Percentiles rank a stretch among this genome's conserved stretches.
phyloP scores from a whole-genome alignment of 2,113 vertebrate genomes.

The Lepus americanus region DNA sequence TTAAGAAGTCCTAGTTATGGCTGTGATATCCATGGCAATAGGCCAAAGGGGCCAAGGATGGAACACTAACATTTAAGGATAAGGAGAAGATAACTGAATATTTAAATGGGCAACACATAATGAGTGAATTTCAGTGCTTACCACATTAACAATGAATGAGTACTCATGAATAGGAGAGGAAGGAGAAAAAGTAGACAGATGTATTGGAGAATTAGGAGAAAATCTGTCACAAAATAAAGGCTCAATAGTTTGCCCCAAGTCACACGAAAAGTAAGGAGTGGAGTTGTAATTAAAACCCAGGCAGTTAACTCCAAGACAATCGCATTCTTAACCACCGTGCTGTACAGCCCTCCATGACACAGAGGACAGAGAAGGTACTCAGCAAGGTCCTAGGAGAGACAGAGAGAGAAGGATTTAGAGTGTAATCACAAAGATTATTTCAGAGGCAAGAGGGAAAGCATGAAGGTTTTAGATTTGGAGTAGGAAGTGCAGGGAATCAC shows the following conservation, averaged over 20 bases:
- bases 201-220: background rate
- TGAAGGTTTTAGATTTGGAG: background rate
- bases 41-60: background rate
- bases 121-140: conserved; percentile 2
- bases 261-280: background rate
- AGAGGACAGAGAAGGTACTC: background rate
- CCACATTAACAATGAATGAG: background rate
- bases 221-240: conserved; percentile 23
- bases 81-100: background rate
- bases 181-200: background rate
- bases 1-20: background rate
- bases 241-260: background rate
- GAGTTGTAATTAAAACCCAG: background rate
- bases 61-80: background rate
- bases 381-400: background rate
- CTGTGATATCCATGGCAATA: background rate
- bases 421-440: background rate
- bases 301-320: background rate
- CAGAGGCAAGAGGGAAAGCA: background rate
- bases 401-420: background rate
- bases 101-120: background rate
- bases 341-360: background rate
- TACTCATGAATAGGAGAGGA: background rate
- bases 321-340: background rate
- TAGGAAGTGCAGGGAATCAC: background rate